Evolutionary conservation across 2,888 invertebrate genomes (phyloP).

Genomic region (Platycheirus albimanus): DNA sequence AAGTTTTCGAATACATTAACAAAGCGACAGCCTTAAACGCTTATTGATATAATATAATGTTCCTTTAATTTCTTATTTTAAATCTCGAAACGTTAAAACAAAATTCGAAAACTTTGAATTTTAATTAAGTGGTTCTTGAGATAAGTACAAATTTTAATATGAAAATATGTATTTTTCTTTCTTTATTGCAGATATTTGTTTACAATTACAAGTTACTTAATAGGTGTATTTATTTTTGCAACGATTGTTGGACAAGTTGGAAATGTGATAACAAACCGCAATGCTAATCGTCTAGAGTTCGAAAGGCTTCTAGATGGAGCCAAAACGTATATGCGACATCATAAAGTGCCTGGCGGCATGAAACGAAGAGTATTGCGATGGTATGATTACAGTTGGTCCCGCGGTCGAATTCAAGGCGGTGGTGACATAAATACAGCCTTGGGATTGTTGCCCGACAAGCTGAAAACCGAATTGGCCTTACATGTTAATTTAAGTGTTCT

Average conservation of each 20-base stretch:
- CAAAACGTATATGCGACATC: slow-evolving; percentile 98
- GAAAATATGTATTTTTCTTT: background rate
- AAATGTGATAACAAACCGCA: slow-evolving; percentile 98
- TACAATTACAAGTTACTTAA: slow-evolving; percentile 97
- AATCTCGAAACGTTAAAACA: background rate
- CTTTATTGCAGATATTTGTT: slow-evolving; percentile 92
- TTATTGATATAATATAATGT: slow-evolving; percentile 79
- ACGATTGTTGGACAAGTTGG: slow-evolving; percentile 99
- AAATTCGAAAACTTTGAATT: slow-evolving; percentile 68
- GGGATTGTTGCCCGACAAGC: slow-evolving; percentile 95
- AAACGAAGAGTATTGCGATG: slow-evolving; percentile 97
- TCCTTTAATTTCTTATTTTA: background rate
- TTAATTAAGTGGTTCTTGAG: slow-evolving; percentile 36
- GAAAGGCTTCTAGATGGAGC: slow-evolving; percentile 97
- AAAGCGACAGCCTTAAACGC: slow-evolving; percentile 82
- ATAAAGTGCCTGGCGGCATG: slow-evolving; percentile 97
- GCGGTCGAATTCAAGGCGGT: slow-evolving; percentile 97
- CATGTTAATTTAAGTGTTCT: slow-evolving; percentile 97
- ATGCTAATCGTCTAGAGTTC: slow-evolving; percentile 97
- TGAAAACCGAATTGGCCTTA: slow-evolving; percentile 97
- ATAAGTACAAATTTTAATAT: background rate
- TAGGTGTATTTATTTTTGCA: slow-evolving; percentile 98
- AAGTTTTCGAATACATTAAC: slow-evolving; percentile 81
- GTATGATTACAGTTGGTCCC: slow-evolving; percentile 99
- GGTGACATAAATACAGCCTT: slow-evolving; percentile 98